Percentiles rank a stretch among this genome's conserved stretches.
These are phyloP conservation scores for Euwallacea similis DNA, from an alignment of 1,140 invertebrate species.

Conservation along the genomic window DNA sequence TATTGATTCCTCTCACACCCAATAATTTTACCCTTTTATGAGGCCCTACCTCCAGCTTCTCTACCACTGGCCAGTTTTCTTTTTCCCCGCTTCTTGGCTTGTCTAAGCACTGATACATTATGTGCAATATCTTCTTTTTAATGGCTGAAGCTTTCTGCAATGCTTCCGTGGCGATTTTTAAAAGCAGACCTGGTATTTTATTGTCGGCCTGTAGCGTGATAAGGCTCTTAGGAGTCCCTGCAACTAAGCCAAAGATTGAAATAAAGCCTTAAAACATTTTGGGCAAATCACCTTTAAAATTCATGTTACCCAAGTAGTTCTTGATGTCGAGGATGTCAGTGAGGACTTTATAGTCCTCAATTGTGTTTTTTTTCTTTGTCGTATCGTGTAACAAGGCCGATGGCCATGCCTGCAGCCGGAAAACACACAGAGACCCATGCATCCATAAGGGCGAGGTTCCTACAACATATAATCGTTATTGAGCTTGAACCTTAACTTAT, in stretches of 20 bases:
- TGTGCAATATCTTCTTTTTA: slow-evolving; percentile 77
- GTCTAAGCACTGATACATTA: slow-evolving; percentile 75
- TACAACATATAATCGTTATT: slow-evolving; percentile 97
- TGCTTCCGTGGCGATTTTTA: slow-evolving; percentile 86
- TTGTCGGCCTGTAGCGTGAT: slow-evolving; percentile 94
- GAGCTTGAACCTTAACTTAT: slow-evolving; percentile 96
- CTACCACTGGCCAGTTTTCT: slow-evolving; percentile 84
- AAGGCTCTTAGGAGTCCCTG: slow-evolving; percentile 88
- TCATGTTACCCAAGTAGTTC: slow-evolving; percentile 99
- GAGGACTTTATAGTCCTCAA: slow-evolving; percentile 80
- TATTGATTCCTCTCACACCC: slow-evolving; percentile 82
- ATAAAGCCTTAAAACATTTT: background rate
- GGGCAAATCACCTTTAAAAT: slow-evolving; percentile 76
- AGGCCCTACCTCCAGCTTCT: slow-evolving; percentile 78
- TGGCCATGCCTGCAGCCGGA: slow-evolving; percentile 93
- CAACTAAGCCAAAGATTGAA: slow-evolving; percentile 57
- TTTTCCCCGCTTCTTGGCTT: slow-evolving; percentile 69
- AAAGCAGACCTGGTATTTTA: slow-evolving; percentile 88
- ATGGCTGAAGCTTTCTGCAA: slow-evolving; percentile 74
- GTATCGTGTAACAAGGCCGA: slow-evolving; percentile 81
- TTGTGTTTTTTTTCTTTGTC: slow-evolving; percentile 61
- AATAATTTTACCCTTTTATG: slow-evolving; percentile 82
- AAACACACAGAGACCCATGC: slow-evolving; percentile 83
- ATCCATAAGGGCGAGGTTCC: slow-evolving; percentile 93
- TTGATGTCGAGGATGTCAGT: slow-evolving; percentile 97